Evolutionary conservation across 2,888 invertebrate species (phyloP).

Genomic region (Spialia ferax): DNA sequence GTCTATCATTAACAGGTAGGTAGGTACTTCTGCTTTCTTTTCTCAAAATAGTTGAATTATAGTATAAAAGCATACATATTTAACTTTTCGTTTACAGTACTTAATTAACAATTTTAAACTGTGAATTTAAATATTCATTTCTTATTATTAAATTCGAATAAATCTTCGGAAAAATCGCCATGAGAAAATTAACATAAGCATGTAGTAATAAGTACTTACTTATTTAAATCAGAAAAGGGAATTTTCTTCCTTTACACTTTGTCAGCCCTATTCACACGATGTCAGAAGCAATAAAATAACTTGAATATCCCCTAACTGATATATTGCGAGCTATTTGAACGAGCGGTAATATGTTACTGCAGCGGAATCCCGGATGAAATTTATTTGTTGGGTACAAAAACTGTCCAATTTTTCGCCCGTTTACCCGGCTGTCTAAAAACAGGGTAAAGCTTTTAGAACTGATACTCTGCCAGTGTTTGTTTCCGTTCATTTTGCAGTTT

Average conservation of each 20-base stretch:
- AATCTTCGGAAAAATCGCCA: no score
- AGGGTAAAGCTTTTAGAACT: background rate
- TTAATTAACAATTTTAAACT: no score
- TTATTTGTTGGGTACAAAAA: background rate
- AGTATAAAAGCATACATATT: no score
- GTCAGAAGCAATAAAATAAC: constrained; percentile 14
- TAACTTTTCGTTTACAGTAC: no score
- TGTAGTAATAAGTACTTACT: no score
- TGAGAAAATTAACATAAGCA: no score
- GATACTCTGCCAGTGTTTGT: background rate
- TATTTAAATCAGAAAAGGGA: no score
- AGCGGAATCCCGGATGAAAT: constrained; percentile 5
- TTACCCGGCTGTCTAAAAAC: background rate
- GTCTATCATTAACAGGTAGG: no score
- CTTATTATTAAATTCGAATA: no score
- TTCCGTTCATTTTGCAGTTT: background rate
- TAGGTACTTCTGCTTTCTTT: no score
- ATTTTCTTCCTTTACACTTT: background rate
- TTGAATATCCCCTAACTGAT: constrained; percentile 18
- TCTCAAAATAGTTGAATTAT: no score
- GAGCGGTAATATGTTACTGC: constrained; percentile 5
- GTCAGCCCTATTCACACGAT: constrained; percentile 7
- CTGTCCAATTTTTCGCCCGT: background rate
- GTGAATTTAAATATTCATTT: no score
- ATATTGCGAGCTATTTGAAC: constrained; percentile 20